Base-by-base conservation (phyloP, 2,888 invertebrate species). In the Erpobdella octoculata region DNA sequence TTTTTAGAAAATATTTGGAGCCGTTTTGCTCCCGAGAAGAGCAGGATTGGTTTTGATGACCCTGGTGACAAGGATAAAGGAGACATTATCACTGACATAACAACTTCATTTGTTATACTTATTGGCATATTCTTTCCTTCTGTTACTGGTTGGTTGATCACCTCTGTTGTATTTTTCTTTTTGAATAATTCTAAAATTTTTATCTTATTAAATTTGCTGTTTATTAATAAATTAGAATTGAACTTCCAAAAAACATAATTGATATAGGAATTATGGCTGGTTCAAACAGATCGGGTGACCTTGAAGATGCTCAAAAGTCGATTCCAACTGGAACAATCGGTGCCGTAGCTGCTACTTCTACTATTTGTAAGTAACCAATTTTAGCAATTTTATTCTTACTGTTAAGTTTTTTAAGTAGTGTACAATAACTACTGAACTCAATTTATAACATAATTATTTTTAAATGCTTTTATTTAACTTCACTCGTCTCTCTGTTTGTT, bases 211-310 rank as follows among this genome's bases (percentile, higher is more conserved):
- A n/a, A n/a, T n/a, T n/a, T n/a, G n/a, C n/a, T n/a, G n/a, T n/a
- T n/a, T n/a, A n/a, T n/a, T n/a, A n/a, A n/a, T n/a, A n/a, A n/a
- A n/a, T n/a, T n/a, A n/a, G n/a, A n/a, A n/a, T n/a, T n/a, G n/a
- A n/a, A n/a, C n/a, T n/a, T n/a, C n/a, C n/a, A n/a, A n/a, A n/a
- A n/a, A n/a, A n/a, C n/a, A n/a, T n/a, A n/a, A n/a, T n/a, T n/a
- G n/a, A n/a, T n/a, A n/a, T n/a, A 91, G 91, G 92, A 80, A 98
- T 98, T 77, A 97, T 99, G 96, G 98, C 98, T 74, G 98, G 98
- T 28, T 97, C 97, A 0, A 99, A 99, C 85, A 88, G 98, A 78
- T 97, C 97, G 28, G 98, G 98, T 73, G 98, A 99, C 85, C 87
- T 99, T 79, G 92, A 92, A 37, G 97, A 99, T 84, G 97, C 97